phyloP scores from a whole-genome alignment of 2,113 vertebrate species.

The Hepsetus odoe region DNA sequence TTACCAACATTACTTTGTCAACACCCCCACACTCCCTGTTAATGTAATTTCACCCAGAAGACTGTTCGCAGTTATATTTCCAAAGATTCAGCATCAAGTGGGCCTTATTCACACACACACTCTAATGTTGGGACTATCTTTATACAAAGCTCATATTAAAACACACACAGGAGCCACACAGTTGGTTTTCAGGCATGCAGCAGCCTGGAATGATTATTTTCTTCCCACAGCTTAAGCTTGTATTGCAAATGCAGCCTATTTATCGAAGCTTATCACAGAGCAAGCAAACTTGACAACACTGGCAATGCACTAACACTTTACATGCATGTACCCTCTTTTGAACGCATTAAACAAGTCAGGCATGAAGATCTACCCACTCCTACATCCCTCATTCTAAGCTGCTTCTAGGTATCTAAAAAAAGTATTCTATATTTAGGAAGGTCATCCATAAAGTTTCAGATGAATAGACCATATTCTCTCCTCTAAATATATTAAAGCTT shows the following conservation, averaged over 20 bases:
- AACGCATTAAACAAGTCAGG: neutral
- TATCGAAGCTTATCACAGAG: neutral
- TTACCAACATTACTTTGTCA: conserved; percentile 21
- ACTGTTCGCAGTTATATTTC: neutral
- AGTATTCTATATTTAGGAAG: neutral
- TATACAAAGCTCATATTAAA: conserved; percentile 20
- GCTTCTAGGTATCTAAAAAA: neutral
- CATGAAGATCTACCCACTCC: neutral
- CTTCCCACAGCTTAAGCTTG: neutral
- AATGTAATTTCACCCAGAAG: neutral
- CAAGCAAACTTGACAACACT: neutral
- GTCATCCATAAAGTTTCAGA: neutral
- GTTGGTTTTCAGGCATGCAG: conserved; percentile 41
- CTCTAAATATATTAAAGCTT: neutral
- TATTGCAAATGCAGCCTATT: conserved; percentile 1
- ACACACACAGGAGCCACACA: neutral
- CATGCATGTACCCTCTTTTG: conserved; percentile 6
- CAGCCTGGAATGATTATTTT: conserved; percentile 28
- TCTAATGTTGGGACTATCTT: neutral
- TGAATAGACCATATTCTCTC: neutral
- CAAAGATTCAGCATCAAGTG: conserved; percentile 6
- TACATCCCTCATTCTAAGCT: neutral
- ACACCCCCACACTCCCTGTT: neutral
- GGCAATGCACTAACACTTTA: neutral
- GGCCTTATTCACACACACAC: conserved; percentile 18